Base-by-base conservation (phyloP, 2,113 vertebrate species). In the Litocranius walleri region DNA sequence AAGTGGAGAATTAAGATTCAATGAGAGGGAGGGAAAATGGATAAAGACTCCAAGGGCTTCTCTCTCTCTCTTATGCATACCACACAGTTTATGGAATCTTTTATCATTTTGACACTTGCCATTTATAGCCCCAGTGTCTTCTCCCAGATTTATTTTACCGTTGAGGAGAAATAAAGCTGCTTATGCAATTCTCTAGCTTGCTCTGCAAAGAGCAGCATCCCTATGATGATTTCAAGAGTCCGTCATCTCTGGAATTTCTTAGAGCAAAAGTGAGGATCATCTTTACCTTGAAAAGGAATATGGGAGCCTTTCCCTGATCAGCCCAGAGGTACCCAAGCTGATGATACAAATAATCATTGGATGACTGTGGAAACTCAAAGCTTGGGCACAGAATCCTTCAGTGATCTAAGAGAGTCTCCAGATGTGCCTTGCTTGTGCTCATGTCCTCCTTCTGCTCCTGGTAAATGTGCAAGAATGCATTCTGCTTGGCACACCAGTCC, bases 101-200 rank as follows among this genome's bases (percentile, higher is more conserved):
- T 96, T 94, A 95, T 97, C 88, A 93, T 94, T 59, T 92, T 94
- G 97, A 96, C 97, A 97, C 67, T 97, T 97, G 96, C 97, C 97
- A 91, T 97, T 97, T 94, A 89, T 87, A 90, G 95, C 77, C 90
- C 88, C 29, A 59, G 92, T 1, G 29, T 82, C 93, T 59, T 81
- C 74, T 90, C 88, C 74, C 85, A 96, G 92, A 91, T 96, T 96
- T 94, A 90, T 97, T 94, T 94, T 71, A 88, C 45, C 74, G 5
- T 93, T 90, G 80, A 95, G 86, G 84, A 95, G 86, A 95, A 86
- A 95, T 86, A 91, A 96, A 97, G 77, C 97, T 93, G 64, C 77
- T 94, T 94, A 96, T 92, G 23, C 52, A 97, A 94, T 62, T 91
- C 86, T 94, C 64, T 88, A 88, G 88, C 17, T 97, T 97, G 81